These are phyloP conservation scores for Polymixis lichenea DNA, from an alignment of 2,888 invertebrate species.

Conservation along the genomic window DNA sequence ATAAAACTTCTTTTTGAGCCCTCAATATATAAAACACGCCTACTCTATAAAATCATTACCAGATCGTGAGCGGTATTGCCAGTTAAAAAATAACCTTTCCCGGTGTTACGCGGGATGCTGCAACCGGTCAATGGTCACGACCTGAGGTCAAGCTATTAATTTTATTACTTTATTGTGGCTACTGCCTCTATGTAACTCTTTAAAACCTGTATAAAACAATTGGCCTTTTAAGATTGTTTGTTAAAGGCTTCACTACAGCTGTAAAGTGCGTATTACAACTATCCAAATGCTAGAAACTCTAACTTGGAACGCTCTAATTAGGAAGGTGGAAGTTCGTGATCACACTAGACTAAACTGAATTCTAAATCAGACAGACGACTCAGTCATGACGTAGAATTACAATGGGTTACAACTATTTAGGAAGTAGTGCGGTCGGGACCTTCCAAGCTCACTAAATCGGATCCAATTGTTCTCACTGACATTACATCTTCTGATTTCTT, in stretches of 20 bases:
- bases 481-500: too few relatives aligned
- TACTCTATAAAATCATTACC: conserved; percentile 47
- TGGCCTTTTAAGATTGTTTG: background rate
- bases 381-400: too few relatives aligned
- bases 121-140: conserved; percentile 55
- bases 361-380: too few relatives aligned
- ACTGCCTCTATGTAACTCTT: background rate
- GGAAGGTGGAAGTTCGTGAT: too few relatives aligned
- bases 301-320: too few relatives aligned
- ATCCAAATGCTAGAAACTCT: too few relatives aligned
- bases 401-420: too few relatives aligned
- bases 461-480: too few relatives aligned
- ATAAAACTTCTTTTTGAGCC: conserved; percentile 14
- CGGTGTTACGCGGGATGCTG: conserved; percentile 62
- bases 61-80: conserved; percentile 29
- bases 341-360: too few relatives aligned
- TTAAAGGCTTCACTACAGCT: background rate
- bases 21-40: conserved; percentile 27
- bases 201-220: background rate
- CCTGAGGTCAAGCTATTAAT: conserved; percentile 42
- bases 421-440: too few relatives aligned
- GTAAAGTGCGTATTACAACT: background rate
- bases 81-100: conserved; percentile 45
- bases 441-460: too few relatives aligned
- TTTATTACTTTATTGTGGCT: conserved; percentile 44